These are phyloP conservation scores for Podilymbus podiceps DNA, from an alignment of 2,113 vertebrate genomes.

Conservation along the genomic window DNA sequence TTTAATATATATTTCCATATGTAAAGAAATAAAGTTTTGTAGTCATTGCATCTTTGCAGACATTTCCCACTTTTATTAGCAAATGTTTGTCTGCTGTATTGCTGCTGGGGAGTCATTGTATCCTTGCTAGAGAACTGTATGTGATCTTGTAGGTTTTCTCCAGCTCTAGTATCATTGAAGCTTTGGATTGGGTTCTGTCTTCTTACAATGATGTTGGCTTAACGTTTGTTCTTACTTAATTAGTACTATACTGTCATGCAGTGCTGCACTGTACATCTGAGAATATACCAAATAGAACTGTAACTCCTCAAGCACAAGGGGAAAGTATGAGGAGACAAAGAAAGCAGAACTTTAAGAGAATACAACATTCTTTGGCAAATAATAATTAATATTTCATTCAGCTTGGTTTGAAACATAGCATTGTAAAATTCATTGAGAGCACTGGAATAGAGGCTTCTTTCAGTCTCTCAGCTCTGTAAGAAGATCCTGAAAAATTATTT, in stretches of 20 bases:
- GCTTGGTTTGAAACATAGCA: not conserved
- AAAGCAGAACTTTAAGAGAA: not conserved
- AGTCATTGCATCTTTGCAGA: not conserved
- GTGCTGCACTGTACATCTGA: not conserved
- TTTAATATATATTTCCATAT: not conserved
- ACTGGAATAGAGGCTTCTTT: not conserved
- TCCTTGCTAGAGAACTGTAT: not conserved
- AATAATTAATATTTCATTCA: slow-evolving; percentile 25
- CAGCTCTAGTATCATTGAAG: not conserved
- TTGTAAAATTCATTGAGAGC: not conserved
- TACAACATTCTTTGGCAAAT: not conserved
- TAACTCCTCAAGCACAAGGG: not conserved
- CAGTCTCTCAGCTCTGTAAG: not conserved
- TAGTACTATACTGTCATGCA: not conserved
- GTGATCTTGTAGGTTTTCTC: not conserved
- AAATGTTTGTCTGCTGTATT: not conserved
- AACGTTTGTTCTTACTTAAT: slow-evolving; percentile 4
- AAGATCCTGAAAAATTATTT: not conserved
- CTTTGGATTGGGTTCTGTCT: not conserved
- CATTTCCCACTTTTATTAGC: not conserved
- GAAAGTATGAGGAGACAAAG: not conserved
- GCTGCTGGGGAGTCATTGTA: not conserved
- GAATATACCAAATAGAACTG: not conserved
- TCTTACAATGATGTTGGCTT: not conserved
- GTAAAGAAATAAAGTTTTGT: not conserved